Percentiles rank a stretch among this genome's conserved stretches.
These are phyloP conservation scores for Drosophila teissieri DNA, from an alignment of 1,140 invertebrate species.

Conservation along the genomic window DNA sequence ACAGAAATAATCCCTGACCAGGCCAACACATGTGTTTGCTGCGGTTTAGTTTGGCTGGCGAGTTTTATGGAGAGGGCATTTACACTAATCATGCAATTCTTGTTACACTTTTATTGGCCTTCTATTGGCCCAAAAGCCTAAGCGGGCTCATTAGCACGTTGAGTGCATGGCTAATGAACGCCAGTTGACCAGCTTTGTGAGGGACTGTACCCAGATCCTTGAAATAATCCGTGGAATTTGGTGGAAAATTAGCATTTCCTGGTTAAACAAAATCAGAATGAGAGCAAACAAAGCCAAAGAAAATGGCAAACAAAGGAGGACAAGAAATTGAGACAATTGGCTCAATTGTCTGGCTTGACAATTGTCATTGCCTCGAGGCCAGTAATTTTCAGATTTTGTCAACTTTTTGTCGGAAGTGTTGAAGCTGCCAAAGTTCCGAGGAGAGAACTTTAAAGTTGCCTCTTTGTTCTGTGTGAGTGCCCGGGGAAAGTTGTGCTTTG, in stretches of 20 bases:
- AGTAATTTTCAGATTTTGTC: slow-evolving; percentile 58
- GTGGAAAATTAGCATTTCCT: slow-evolving; percentile 61
- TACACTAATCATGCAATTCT: slow-evolving; percentile 76
- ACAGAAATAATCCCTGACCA: slow-evolving; percentile 41
- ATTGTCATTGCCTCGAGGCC: slow-evolving; percentile 41
- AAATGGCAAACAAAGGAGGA: slow-evolving; percentile 38
- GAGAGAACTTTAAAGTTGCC: slow-evolving; percentile 32
- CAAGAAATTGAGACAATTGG: slow-evolving; percentile 74
- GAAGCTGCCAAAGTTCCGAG: slow-evolving; percentile 26
- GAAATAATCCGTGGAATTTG: slow-evolving; percentile 32
- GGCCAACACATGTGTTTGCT: slow-evolving; percentile 31
- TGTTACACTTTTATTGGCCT: slow-evolving; percentile 61
- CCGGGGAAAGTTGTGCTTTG: slow-evolving; percentile 32
- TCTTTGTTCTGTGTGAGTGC: slow-evolving; percentile 1
- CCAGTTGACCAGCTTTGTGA: slow-evolving; percentile 28
- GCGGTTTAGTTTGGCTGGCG: slow-evolving; percentile 26
- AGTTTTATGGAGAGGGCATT: slow-evolving; percentile 61
- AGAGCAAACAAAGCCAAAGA: slow-evolving; percentile 49
- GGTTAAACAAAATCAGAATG: slow-evolving; percentile 31
- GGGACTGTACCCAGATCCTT: slow-evolving; percentile 24
- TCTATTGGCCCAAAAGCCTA: not conserved
- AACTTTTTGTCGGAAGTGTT: slow-evolving; percentile 44
- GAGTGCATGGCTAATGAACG: slow-evolving; percentile 68
- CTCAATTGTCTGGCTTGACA: slow-evolving; percentile 46
- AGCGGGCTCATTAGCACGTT: slow-evolving; percentile 68